phyloP scores from a whole-genome alignment of 2,113 vertebrate species.

The Scophthalmus maximus region DNA sequence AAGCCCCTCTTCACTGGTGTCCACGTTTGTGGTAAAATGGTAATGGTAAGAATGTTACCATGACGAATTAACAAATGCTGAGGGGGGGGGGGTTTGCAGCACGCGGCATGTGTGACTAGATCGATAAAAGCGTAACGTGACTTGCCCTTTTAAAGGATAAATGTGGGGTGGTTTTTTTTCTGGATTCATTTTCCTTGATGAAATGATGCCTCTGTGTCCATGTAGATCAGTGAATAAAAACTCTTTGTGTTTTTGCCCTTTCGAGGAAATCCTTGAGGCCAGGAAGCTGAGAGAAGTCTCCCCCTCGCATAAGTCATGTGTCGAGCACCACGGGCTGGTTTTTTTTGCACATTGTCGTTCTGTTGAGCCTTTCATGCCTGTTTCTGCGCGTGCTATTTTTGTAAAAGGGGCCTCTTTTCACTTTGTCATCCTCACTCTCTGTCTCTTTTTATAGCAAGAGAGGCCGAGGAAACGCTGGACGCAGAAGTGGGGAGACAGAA shows the following conservation, averaged over 20 bases:
- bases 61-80: no score
- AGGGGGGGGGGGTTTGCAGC: no score
- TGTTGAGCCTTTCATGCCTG: conserved; percentile 16
- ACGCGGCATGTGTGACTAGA: background rate
- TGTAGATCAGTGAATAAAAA: conserved; percentile 25
- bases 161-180: background rate
- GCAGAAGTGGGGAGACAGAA: conserved; percentile 38
- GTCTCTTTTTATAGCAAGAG: conserved; percentile 41
- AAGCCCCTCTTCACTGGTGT: no score
- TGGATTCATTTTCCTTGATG: background rate
- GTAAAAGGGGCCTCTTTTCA: background rate
- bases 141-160: conserved; percentile 9
- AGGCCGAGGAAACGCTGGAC: conserved; percentile 33
- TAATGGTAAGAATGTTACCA: no score
- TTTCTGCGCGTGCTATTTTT: conserved; percentile 15
- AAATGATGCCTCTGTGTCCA: conserved; percentile 32
- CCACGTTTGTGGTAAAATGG: no score
- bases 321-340: background rate
- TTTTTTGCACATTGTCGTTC: conserved; percentile 1
- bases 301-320: conserved; percentile 47
- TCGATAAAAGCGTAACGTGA: background rate
- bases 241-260: conserved; percentile 34
- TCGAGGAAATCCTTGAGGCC: conserved; percentile 48
- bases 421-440: conserved; percentile 28
- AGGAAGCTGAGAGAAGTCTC: conserved; percentile 17